Base-by-base conservation (phyloP, 2,888 invertebrate genomes). In the Caenorhabditis sinica region DNA sequence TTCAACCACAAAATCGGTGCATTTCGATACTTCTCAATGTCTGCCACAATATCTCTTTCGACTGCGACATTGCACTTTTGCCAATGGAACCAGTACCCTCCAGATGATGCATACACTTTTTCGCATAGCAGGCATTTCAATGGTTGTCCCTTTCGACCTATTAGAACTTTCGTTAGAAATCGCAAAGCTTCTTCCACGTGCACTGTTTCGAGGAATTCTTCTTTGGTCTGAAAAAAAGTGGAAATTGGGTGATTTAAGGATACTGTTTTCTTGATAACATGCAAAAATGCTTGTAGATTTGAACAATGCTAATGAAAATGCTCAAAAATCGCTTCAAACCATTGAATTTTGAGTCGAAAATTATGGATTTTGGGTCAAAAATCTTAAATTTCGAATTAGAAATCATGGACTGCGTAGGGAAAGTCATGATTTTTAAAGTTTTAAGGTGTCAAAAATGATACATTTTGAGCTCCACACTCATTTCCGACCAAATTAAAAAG, bases 71-170 rank as follows among this genome's bases (percentile, higher is more conserved):
- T 45, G n/a, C 83, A 83, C 45, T 74, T 79, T 58, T 25, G 23
- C 9, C 74, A 20, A 40, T 83, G 83, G 4, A 20, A n/a, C 28
- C 63, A 25, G 33, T 74, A 65, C 0, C 83, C 83, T 17, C 20
- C 15, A 1, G 65, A 23, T 1, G 83, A 75, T 23, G 63, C 40
- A 20, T 72, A 83, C 6, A 58, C 36, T 49, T 43, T 69, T 0
- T 45, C 49, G 30, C 83, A 83, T 15, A 28, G 17, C 20, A 79
- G 53, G 17, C 83, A 83, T 65, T 77, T 60, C 61, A 83, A 1
- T 40, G 58, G 61, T 11, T 53, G 23, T 1, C 28, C 56, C 30
- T 65, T 58, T 20, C 51, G 40, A 17, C 72, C 71, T 15, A 51
- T 15, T 4, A 82, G 13, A 0, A 58, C 69, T 76, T 73, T 76